Conservation (phyloP, 1,140 invertebrate species). For the Drosophila leontia region DNA sequence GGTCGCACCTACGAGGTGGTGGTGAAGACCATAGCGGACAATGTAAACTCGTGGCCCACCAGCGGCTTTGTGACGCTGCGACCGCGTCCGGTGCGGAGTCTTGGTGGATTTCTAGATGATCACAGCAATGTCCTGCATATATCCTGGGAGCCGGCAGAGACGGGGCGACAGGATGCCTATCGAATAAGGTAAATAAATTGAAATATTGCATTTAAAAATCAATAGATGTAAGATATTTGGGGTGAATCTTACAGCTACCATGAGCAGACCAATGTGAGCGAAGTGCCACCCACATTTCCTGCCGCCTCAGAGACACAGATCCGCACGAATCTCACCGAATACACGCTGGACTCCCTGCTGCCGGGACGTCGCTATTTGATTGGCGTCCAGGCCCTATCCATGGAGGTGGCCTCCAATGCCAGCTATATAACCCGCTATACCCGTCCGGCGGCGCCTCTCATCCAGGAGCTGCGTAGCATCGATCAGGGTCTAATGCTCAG, state of each 20-base stretch:
- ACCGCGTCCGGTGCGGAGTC: slow-evolving; percentile 89
- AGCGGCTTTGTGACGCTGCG: slow-evolving; percentile 93
- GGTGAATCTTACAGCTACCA: slow-evolving; percentile 87
- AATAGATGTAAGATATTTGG: neutral
- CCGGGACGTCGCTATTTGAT: slow-evolving; percentile 96
- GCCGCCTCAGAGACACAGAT: slow-evolving; percentile 88
- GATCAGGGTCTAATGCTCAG: slow-evolving; percentile 92
- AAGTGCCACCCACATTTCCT: slow-evolving; percentile 70
- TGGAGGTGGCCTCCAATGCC: slow-evolving; percentile 92
- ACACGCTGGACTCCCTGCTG: slow-evolving; percentile 90
- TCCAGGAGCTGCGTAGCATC: slow-evolving; percentile 92
- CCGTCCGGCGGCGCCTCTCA: slow-evolving; percentile 93
- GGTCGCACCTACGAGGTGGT: slow-evolving; percentile 94
- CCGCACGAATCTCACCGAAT: slow-evolving; percentile 87
- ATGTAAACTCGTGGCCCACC: slow-evolving; percentile 96
- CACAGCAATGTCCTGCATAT: slow-evolving; percentile 90
- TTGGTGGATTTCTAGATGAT: slow-evolving; percentile 87
- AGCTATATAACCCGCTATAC: slow-evolving; percentile 90
- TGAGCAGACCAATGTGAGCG: slow-evolving; percentile 90
- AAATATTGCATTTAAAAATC: fast-evolving
- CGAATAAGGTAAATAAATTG: slow-evolving; percentile 86
- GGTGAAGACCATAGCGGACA: slow-evolving; percentile 96
- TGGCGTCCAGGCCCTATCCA: slow-evolving; percentile 92
- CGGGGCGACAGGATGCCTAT: slow-evolving; percentile 93
- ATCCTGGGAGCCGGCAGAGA: slow-evolving; percentile 90